phyloP scores from a whole-genome alignment of 1,140 invertebrate species.

The Pygmarrhopalites habei region DNA sequence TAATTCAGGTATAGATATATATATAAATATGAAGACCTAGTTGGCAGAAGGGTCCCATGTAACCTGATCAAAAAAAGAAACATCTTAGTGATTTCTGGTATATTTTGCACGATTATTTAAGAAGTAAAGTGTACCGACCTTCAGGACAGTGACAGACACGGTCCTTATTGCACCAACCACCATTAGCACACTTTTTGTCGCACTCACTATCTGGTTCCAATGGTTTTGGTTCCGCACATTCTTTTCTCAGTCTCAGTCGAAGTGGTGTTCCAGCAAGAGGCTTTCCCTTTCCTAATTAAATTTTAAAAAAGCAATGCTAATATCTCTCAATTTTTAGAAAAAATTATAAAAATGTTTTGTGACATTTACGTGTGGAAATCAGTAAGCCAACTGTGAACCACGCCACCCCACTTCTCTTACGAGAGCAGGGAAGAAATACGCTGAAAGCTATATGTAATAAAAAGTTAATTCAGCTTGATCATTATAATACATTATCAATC shows the following conservation, averaged over 20 bases:
- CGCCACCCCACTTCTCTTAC: slow-evolving; percentile 79
- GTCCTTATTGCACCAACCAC: slow-evolving; percentile 69
- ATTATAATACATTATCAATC: no score
- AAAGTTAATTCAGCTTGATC: background rate
- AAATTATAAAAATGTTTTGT: no score
- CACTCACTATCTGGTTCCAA: slow-evolving; percentile 65
- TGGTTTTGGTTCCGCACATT: slow-evolving; percentile 78
- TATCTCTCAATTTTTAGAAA: no score
- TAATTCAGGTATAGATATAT: no score
- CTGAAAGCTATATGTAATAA: slow-evolving; percentile 66
- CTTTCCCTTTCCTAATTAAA: slow-evolving; percentile 60
- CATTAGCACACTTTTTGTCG: slow-evolving; percentile 74
- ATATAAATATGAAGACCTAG: no score
- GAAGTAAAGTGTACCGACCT: no score
- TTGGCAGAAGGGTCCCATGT: slow-evolving; percentile 78
- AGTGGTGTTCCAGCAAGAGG: slow-evolving; percentile 81
- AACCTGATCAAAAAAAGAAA: no score
- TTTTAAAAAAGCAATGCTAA: no score
- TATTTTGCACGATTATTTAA: no score
- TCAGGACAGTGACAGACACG: slow-evolving; percentile 79
- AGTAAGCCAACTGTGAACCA: slow-evolving; percentile 79
- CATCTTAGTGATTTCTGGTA: no score
- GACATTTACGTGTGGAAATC: slow-evolving; percentile 72
- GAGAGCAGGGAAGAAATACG: slow-evolving; percentile 79
- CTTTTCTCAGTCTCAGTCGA: slow-evolving; percentile 80